Conservation (phyloP, 2,888 invertebrate genomes). For the Mesorhabditis sp. region DNA sequence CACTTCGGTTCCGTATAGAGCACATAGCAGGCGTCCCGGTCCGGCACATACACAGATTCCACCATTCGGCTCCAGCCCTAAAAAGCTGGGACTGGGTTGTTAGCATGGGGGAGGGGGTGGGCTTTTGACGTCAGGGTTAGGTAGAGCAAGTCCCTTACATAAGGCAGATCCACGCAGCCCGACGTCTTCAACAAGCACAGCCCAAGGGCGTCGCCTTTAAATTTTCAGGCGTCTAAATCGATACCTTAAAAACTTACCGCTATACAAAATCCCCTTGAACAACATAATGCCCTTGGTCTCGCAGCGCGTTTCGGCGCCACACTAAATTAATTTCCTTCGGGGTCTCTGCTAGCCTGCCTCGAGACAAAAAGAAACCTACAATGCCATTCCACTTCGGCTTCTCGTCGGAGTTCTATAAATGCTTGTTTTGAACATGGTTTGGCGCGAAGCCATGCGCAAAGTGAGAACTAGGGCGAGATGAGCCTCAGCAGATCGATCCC, state of each 20-base stretch:
- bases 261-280: conserved; percentile 4
- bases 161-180: background rate
- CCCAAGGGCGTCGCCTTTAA: background rate
- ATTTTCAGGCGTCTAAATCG: background rate
- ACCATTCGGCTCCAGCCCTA: conserved; percentile 4
- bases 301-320: no score
- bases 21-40: background rate
- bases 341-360: no score
- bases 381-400: no score
- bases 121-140: background rate
- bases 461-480: no score
- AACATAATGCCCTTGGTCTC: background rate
- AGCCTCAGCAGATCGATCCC: no score
- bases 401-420: no score
- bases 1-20: background rate
- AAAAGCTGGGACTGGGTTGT: background rate
- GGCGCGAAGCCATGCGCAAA: no score
- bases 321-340: no score
- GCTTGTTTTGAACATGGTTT: no score
- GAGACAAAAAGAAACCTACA: no score
- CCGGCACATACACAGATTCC: background rate
- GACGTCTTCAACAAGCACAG: background rate
- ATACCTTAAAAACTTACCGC: background rate
- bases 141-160: background rate
- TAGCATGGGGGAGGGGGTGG: no score